phyloP scores from a whole-genome alignment of 2,888 invertebrate genomes.

The Gibbula magus region DNA sequence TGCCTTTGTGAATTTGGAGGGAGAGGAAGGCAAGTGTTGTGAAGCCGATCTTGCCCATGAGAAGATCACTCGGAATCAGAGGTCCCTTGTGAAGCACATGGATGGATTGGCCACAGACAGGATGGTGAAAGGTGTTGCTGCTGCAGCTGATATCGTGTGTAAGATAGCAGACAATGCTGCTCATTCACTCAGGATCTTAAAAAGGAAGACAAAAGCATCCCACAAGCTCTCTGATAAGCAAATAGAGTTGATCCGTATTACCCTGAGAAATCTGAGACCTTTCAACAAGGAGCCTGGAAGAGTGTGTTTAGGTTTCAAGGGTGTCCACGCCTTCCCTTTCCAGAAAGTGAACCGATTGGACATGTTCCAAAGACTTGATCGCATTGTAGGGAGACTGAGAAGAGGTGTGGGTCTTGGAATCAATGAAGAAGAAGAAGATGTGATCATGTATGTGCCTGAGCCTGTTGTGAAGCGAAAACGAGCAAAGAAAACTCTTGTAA shows the following conservation, averaged over 20 bases:
- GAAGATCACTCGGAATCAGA: neutral
- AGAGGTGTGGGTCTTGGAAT: no score
- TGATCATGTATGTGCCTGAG: no score
- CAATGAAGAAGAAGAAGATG: no score
- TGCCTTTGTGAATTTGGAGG: slow-evolving; percentile 32
- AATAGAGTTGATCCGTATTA: neutral
- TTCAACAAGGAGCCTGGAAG: neutral
- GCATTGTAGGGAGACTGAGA: no score
- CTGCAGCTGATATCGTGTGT: neutral
- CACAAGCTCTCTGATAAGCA: neutral
- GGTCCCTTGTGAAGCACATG: neutral
- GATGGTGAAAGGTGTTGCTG: neutral
- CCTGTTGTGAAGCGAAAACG: no score
- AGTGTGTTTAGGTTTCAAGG: neutral
- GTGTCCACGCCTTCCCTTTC: neutral
- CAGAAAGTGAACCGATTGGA: neutral
- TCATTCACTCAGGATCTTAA: neutral
- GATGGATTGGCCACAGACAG: neutral
- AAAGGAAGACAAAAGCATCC: neutral
- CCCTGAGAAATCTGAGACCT: neutral
- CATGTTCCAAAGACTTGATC: neutral
- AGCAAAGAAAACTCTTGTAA: no score
- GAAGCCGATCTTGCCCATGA: neutral
- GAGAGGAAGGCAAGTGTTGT: slow-evolving; percentile 17
- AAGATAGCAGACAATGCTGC: neutral